These are phyloP conservation scores for Nibea coibor DNA, from an alignment of 2,113 vertebrate species.

Conservation along the genomic window DNA sequence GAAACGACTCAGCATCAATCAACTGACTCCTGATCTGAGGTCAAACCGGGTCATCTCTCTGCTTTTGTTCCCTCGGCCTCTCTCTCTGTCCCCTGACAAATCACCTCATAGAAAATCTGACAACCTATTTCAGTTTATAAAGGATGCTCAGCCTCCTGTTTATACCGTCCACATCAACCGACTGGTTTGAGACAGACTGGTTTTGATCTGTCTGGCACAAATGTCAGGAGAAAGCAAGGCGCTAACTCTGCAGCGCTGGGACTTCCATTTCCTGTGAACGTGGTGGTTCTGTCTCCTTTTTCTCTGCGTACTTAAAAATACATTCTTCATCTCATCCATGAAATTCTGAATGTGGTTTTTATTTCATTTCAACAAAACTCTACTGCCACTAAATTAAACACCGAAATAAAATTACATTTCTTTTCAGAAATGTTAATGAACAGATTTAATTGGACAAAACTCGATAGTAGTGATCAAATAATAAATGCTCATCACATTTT, in stretches of 20 bases:
- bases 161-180: conserved; percentile 10
- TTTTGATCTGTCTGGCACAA: background rate
- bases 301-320: background rate
- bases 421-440: background rate
- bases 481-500: background rate
- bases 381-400: background rate
- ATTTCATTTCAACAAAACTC: background rate
- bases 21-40: conserved; percentile 52
- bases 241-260: background rate
- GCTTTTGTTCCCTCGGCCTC: conserved; percentile 11
- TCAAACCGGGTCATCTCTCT: conserved; percentile 35
- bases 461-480: background rate
- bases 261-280: background rate
- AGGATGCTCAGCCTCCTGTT: conserved; percentile 38
- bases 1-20: conserved; percentile 54
- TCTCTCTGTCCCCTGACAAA: conserved; percentile 46
- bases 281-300: background rate
- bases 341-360: background rate
- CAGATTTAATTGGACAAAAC: background rate
- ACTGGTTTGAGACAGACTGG: conserved; percentile 9
- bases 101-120: conserved; percentile 58
- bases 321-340: background rate
- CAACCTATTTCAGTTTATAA: conserved; percentile 54
- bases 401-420: background rate
- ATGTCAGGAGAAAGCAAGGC: background rate